Conservation (phyloP, 1,140 invertebrate species). For the Gonatopus flavifemur region DNA sequence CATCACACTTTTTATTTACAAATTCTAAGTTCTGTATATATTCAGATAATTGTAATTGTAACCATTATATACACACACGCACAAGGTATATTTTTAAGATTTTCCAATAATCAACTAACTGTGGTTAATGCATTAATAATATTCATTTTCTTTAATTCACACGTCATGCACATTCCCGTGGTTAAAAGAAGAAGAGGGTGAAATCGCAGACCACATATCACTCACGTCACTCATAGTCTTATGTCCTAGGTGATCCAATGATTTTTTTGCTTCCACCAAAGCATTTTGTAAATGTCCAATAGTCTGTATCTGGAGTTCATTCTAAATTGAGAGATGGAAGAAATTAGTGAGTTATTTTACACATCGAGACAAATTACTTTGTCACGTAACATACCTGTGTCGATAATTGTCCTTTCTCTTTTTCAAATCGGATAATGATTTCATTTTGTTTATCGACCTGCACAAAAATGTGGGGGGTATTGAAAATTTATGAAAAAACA, state of each 20-base stretch:
- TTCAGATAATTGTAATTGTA: too few species aligned
- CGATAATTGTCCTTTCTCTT: constrained; percentile 44
- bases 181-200: constrained; percentile 46
- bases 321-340: constrained; percentile 30
- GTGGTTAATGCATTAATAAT: not conserved
- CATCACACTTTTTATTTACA: too few species aligned
- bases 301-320: constrained; percentile 51
- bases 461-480: constrained; percentile 17
- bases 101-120: too few species aligned
- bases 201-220: constrained; percentile 49
- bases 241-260: constrained; percentile 48
- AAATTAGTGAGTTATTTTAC: not conserved
- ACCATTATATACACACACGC: too few species aligned
- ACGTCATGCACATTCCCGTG: constrained; percentile 56
- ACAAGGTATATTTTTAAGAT: too few species aligned
- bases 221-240: constrained; percentile 49
- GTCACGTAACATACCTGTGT: constrained; percentile 37
- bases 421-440: constrained; percentile 36
- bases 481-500: too few species aligned
- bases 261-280: constrained; percentile 50
- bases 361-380: not conserved
- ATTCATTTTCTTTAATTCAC: constrained; percentile 32
- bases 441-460: constrained; percentile 45
- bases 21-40: too few species aligned
- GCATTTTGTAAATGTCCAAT: constrained; percentile 51